Evolutionary conservation across 2,888 invertebrate species (phyloP).

Genomic region (Dynastes maya): DNA sequence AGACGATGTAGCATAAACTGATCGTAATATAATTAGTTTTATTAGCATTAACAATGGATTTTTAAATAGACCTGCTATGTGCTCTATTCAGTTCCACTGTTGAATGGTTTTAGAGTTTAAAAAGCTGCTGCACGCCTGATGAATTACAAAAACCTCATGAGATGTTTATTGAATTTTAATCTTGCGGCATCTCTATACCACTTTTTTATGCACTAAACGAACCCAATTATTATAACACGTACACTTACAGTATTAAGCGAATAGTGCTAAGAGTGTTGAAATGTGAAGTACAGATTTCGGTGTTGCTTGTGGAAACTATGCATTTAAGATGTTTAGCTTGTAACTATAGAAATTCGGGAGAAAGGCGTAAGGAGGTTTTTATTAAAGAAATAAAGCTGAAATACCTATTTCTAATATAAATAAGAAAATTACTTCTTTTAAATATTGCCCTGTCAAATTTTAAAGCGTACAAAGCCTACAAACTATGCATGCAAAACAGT

Average conservation of each 20-base stretch:
- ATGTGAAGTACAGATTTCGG: no score
- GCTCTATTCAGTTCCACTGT: conserved; percentile 46
- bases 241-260: background rate
- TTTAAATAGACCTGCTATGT: conserved; percentile 40
- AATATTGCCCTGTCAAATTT: no score
- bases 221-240: background rate
- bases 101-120: conserved; percentile 21
- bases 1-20: conserved; percentile 36
- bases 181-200: conserved; percentile 16
- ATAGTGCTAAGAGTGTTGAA: background rate
- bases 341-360: no score
- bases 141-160: conserved; percentile 9
- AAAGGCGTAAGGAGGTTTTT: no score
- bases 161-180: conserved; percentile 39
- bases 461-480: no score
- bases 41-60: conserved; percentile 51
- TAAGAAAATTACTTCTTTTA: no score
- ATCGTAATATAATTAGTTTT: conserved; percentile 49
- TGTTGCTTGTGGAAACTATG: no score
- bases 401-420: no score
- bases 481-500: no score
- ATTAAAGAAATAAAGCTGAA: no score
- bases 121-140: conserved; percentile 19
- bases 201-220: background rate
- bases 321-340: no score